Conservation (phyloP, 2,888 invertebrate genomes). For the Drosophila planitibia region DNA sequence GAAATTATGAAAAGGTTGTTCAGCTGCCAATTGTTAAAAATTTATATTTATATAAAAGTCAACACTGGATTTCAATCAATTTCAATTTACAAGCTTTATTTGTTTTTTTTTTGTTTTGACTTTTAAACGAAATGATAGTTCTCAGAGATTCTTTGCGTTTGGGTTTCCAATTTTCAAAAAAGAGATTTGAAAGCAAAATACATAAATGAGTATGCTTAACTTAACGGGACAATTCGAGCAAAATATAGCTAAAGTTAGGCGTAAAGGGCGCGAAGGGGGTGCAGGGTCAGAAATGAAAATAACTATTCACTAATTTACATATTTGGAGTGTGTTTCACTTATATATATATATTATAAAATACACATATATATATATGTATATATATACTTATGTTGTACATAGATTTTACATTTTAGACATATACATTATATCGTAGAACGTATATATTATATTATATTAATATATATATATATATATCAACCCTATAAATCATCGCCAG, state of each 20-base stretch:
- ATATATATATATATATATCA: constrained; percentile 18
- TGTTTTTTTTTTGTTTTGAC: constrained; percentile 40
- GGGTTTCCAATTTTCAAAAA: constrained; percentile 17
- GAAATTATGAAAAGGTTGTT: constrained; percentile 10
- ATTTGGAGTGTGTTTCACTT: constrained; percentile 79
- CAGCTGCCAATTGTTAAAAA: constrained; percentile 25
- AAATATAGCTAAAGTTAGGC: constrained; percentile 48
- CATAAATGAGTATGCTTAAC: constrained; percentile 21
- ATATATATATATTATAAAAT: constrained; percentile 33
- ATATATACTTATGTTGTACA: constrained; percentile 73
- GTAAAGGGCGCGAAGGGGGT: neutral
- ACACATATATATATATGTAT: constrained; percentile 40
- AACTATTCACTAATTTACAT: constrained; percentile 72
- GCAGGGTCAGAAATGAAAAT: constrained; percentile 19
- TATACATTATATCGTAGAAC: constrained; percentile 66
- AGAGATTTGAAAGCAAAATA: constrained; percentile 25
- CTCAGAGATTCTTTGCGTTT: constrained; percentile 18
- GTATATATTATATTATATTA: constrained; percentile 29
- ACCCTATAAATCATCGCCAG: constrained; percentile 33
- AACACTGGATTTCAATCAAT: constrained; percentile 28
- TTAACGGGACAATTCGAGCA: constrained; percentile 47
- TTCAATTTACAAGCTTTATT: constrained; percentile 79
- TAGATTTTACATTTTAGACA: constrained; percentile 71
- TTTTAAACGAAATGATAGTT: constrained; percentile 43
- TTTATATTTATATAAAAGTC: constrained; percentile 11